Percentiles rank a stretch among this genome's conserved stretches.
Evolutionary conservation across 2,888 invertebrate species (phyloP).

Genomic region (Pandemis corylana): DNA sequence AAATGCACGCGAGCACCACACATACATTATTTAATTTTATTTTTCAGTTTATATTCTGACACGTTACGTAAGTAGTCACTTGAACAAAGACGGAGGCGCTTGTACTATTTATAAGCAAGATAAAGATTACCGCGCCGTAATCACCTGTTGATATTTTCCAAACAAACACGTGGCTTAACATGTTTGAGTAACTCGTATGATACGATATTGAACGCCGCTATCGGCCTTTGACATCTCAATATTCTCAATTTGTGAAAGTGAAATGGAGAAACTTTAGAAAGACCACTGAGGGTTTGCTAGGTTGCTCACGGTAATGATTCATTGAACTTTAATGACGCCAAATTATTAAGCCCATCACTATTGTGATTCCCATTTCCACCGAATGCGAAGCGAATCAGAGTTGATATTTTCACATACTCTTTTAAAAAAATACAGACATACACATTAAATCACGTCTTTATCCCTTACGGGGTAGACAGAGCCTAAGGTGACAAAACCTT

Average conservation of each 20-base stretch:
- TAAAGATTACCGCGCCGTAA: slow-evolving; percentile 29
- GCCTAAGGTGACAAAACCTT: too few relatives aligned
- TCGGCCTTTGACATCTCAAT: slow-evolving; percentile 23
- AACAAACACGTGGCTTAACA: slow-evolving; percentile 20
- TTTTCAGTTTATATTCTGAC: not conserved
- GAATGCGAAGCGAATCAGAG: too few relatives aligned
- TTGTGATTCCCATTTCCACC: too few relatives aligned
- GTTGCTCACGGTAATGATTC: too few relatives aligned
- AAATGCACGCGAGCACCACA: too few relatives aligned
- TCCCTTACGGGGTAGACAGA: too few relatives aligned
- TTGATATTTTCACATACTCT: too few relatives aligned
- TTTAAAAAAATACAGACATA: too few relatives aligned
- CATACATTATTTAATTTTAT: not conserved
- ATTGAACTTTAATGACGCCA: too few relatives aligned
- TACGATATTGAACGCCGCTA: slow-evolving; percentile 13
- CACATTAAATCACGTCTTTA: too few relatives aligned
- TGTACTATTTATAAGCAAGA: slow-evolving; percentile 10
- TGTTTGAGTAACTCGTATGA: slow-evolving; percentile 12
- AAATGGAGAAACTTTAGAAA: not conserved
- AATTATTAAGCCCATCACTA: too few relatives aligned
- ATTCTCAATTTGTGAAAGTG: not conserved
- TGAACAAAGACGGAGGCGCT: slow-evolving; percentile 6
- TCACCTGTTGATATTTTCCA: slow-evolving; percentile 29
- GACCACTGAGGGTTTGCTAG: too few relatives aligned
- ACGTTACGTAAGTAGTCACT: not conserved